Base-by-base conservation (phyloP, 2,113 vertebrate genomes). In the Neopipo cinnamomea region DNA sequence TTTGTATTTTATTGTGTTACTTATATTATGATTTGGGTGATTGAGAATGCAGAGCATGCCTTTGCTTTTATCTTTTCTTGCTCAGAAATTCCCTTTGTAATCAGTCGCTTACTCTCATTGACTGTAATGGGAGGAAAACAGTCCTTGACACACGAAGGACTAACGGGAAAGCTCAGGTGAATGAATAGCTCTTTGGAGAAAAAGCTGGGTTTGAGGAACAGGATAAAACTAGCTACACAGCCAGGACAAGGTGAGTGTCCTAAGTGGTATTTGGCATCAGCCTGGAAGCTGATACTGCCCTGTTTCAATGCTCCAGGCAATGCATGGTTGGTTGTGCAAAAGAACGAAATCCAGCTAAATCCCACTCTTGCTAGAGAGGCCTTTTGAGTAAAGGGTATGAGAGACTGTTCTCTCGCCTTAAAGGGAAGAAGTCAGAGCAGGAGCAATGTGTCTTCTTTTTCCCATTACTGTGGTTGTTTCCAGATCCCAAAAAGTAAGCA, bases 41-140 rank as follows among this genome's bases (percentile, higher is more conserved):
- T 1, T 72, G 28, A 55, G 68, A 83, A 81, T 61, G 65, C 65
- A 67, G 44, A 80, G 12, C 61, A 49, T 41, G 35, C 62, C 22
- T 93, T 81, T 72, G 28, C 44, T 94, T 93, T 81, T 88, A 82
- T 62, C 61, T 94, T 41, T 59, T 71, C 55, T 90, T 74, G 72
- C 67, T 86, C 5, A 27, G 79, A 94, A 95, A 81, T 80, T 76
- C 61, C 25, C 35, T 86, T 83, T 81, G 12, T 81, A 86, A 88
- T 90, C 22, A 88, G 31, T 52, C 2, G 5, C 50, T 93, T 77
- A 22, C 42, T 84, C 9, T 86, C 52, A 22, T 80, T 78, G 75
- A 49, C 75, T 77, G 46, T n/a, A 74, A 59, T 52, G 55, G 78
- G 50, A 70, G 27, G 42, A 90, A 93, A 88, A 59, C 46, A 67